Conservation (phyloP, 35 echinoderm and acorn worm genomes). For the Heliocidaris erythrogramma region DNA sequence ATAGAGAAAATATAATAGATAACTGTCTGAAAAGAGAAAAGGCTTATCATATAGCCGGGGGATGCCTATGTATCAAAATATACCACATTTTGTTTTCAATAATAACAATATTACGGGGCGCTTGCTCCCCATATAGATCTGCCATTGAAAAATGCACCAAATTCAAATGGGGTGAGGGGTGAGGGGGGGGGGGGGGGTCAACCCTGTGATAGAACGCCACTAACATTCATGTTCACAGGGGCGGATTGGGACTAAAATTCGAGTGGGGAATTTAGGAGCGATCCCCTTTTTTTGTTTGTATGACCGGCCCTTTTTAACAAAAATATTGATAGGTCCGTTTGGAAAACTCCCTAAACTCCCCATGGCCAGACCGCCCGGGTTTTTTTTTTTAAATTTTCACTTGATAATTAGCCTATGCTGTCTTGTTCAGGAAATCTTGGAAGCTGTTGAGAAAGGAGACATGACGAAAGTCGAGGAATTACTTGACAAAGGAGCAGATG, state of each 20-base stretch:
- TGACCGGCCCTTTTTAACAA: background rate
- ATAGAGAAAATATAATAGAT: no score
- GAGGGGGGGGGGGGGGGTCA: background rate
- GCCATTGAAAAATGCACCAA: background rate
- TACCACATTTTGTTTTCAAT: background rate
- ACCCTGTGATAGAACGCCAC: background rate
- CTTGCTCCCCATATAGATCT: background rate
- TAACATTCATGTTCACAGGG: background rate
- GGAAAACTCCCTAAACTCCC: background rate
- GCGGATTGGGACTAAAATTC: background rate
- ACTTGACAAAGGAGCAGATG: constrained; percentile 55
- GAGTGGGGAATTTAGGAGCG: background rate
- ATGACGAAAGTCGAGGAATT: constrained; percentile 26
- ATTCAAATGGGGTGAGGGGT: no score
- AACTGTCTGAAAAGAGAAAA: no score
- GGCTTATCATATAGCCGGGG: background rate
- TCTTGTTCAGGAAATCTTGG: constrained; percentile 41
- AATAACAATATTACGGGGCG: no score
- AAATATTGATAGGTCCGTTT: no score
- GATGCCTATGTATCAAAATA: background rate
- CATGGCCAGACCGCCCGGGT: no score
- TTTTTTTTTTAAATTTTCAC: no score
- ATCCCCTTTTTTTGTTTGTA: background rate
- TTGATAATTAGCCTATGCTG: background rate
- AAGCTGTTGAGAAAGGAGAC: constrained; percentile 46